Conservation (phyloP, 2,113 vertebrate species). For the Macrotus californicus region DNA sequence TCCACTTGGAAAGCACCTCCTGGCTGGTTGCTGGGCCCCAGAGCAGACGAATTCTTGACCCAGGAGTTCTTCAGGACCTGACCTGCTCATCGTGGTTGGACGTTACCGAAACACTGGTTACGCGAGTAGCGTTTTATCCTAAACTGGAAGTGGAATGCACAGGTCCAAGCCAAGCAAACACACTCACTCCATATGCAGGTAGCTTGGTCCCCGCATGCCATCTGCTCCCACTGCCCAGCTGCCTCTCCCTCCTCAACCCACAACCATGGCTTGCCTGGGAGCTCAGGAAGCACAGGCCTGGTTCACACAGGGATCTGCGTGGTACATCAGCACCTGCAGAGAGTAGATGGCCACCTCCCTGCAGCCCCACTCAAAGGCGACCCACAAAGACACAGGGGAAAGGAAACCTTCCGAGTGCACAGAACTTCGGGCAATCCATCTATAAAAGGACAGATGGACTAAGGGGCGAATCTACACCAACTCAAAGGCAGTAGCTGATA, state of each 20-base stretch:
- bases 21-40: background rate
- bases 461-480: background rate
- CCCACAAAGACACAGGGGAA: background rate
- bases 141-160: background rate
- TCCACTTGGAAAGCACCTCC: background rate
- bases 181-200: no score
- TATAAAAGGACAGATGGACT: background rate
- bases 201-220: background rate
- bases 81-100: no score
- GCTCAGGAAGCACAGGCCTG: background rate
- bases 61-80: background rate
- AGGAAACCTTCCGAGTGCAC: background rate
- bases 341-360: background rate
- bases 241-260: background rate
- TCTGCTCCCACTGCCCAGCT: no score
- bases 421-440: background rate
- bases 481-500: background rate
- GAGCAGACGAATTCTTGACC: no score
- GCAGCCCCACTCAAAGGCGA: background rate
- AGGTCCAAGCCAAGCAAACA: background rate
- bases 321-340: rapidly evolving
- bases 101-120: background rate
- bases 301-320: background rate
- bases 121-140: background rate
- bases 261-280: background rate